A percentile compares a stretch with the other conserved stretches of the same genome.
phyloP scores from a whole-genome alignment of 64 coral and sea anemone species.

The Platygyra sinensis region DNA sequence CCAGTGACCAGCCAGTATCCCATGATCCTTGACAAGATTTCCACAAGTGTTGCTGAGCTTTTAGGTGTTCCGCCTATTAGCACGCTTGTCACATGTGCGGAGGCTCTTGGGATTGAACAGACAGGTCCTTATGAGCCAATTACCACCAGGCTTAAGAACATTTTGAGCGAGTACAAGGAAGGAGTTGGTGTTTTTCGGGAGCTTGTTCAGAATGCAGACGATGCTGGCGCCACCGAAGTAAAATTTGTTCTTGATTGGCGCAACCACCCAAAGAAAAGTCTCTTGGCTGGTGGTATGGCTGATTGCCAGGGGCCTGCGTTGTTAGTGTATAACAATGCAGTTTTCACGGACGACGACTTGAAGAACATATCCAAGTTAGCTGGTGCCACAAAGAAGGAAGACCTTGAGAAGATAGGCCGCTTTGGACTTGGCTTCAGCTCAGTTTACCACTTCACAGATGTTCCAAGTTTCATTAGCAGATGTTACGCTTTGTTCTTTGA shows the following conservation, averaged over 20 bases:
- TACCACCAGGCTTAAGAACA: constrained; percentile 76
- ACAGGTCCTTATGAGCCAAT: constrained; percentile 86
- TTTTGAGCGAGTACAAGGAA: constrained; percentile 90
- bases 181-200: constrained; percentile 89
- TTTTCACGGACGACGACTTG: constrained; percentile 83
- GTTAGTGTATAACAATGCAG: constrained; percentile 73
- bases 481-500: constrained; percentile 75
- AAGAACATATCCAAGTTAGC: constrained; percentile 84
- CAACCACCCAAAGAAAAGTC: constrained; percentile 34
- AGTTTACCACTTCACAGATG: constrained; percentile 91
- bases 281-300: constrained; percentile 76
- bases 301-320: constrained; percentile 88
- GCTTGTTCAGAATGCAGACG: constrained; percentile 91
- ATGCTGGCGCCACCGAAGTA: constrained; percentile 88
- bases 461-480: constrained; percentile 82
- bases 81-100: constrained; percentile 58
- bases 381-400: constrained; percentile 89
- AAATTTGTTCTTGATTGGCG: constrained; percentile 92
- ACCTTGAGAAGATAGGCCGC: constrained; percentile 87
- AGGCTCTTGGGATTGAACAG: constrained; percentile 71
- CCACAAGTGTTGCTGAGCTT: constrained; percentile 41
- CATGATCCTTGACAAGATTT: constrained; percentile 73
- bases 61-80: constrained; percentile 88
- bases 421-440: constrained; percentile 97
- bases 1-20: constrained; percentile 46